These are phyloP conservation scores for Avahi laniger DNA, from an alignment of 2,797 vertebrate species.

Conservation along the genomic window DNA sequence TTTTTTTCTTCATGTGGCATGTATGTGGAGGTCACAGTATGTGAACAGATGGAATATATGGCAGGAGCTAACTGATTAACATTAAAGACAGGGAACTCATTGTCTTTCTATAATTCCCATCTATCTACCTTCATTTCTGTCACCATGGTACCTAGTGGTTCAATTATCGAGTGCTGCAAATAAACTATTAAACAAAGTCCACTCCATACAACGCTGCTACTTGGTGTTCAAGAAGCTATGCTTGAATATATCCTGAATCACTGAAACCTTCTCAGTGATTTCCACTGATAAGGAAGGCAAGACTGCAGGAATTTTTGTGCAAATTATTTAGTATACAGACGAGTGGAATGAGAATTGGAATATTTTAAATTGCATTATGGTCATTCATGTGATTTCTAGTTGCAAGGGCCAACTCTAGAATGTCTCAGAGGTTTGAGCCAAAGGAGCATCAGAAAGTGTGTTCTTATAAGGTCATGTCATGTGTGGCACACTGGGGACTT, in stretches of 20 bases:
- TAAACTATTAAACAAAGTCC: neutral
- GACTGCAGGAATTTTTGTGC: neutral
- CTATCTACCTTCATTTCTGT: constrained; percentile 72
- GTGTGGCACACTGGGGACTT: neutral
- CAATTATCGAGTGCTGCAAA: constrained; percentile 28
- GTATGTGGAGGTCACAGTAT: constrained; percentile 57
- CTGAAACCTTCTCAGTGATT: neutral
- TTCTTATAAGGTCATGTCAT: neutral
- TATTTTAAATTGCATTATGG: neutral
- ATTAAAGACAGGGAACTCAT: constrained; percentile 67
- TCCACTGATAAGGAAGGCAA: neutral
- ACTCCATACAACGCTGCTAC: neutral
- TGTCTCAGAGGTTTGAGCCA: neutral
- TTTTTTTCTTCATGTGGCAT: constrained; percentile 29
- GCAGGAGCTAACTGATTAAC: constrained; percentile 68
- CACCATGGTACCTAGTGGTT: constrained; percentile 53
- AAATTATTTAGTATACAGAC: constrained; percentile 20
- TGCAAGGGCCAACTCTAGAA: neutral
- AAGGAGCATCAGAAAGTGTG: neutral
- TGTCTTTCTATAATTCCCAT: constrained; percentile 66
- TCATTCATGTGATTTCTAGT: constrained; percentile 20
- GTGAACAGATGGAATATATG: constrained; percentile 77
- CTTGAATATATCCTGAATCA: neutral
- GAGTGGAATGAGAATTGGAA: neutral
- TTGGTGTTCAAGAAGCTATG: neutral